Evolutionary conservation across 1,140 invertebrate genomes (phyloP).

Genomic region (Lanistes nyassanus): DNA sequence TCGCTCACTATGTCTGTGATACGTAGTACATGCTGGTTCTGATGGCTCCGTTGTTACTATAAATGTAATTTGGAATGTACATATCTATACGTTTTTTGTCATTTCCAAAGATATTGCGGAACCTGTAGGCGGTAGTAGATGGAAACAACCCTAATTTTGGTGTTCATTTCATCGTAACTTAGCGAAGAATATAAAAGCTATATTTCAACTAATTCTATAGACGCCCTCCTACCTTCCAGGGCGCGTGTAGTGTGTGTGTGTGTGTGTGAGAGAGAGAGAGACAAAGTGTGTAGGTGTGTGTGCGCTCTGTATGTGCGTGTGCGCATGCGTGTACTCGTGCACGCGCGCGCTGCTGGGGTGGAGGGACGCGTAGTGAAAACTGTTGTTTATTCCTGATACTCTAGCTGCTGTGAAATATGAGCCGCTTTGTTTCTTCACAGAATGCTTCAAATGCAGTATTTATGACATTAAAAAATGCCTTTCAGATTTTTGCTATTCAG

Average conservation of each 20-base stretch:
- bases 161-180: not conserved
- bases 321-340: constrained; percentile 17
- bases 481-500: not conserved
- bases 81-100: no score
- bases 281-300: constrained; percentile 17
- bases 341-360: not conserved
- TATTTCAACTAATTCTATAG: not conserved
- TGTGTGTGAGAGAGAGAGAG: constrained; percentile 12
- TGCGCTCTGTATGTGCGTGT: constrained; percentile 26
- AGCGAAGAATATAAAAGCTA: not conserved
- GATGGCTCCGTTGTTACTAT: no score
- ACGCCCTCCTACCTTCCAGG: not conserved
- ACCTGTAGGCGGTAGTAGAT: no score
- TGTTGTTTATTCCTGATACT: not conserved
- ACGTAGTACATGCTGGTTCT: no score
- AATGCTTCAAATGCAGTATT: no score
- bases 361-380: no score
- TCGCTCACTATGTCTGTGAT: no score
- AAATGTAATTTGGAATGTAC: no score
- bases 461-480: no score
- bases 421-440: not conserved
- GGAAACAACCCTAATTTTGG: no score
- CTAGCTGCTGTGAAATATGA: not conserved
- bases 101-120: no score
- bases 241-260: not conserved